phyloP scores from a whole-genome alignment of 2,113 vertebrate species.

The Mystacornis crossleyi region DNA sequence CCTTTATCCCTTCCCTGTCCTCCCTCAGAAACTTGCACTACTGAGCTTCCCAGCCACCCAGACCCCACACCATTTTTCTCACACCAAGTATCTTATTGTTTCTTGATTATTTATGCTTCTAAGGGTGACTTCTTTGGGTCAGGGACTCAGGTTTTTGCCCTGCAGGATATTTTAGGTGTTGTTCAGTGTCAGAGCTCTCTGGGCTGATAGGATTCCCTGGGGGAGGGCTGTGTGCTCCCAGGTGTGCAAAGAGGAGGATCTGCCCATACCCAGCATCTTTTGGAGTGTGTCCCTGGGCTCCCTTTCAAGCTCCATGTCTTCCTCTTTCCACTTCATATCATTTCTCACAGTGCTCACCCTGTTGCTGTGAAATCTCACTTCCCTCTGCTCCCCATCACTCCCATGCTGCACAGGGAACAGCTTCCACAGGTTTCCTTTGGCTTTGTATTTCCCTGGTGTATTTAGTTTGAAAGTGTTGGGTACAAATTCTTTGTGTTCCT shows the following conservation, averaged over 20 bases:
- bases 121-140: neutral
- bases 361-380: neutral
- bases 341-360: neutral
- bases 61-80: neutral
- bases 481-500: neutral
- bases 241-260: accelerated
- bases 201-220: neutral
- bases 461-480: neutral
- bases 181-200: neutral
- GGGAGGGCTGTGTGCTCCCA: neutral
- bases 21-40: neutral
- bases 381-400: neutral
- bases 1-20: neutral
- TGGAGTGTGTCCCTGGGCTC: neutral
- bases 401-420: neutral
- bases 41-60: neutral
- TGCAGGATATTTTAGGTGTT: neutral
- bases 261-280: neutral
- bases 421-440: neutral
- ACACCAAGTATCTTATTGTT: neutral
- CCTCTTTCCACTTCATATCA: neutral
- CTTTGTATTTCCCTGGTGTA: neutral
- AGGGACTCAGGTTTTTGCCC: neutral
- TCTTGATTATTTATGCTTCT: neutral
- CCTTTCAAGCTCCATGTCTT: neutral